These are phyloP conservation scores for Notothenia coriiceps DNA, from an alignment of 2,113 vertebrate genomes.

Conservation along the genomic window DNA sequence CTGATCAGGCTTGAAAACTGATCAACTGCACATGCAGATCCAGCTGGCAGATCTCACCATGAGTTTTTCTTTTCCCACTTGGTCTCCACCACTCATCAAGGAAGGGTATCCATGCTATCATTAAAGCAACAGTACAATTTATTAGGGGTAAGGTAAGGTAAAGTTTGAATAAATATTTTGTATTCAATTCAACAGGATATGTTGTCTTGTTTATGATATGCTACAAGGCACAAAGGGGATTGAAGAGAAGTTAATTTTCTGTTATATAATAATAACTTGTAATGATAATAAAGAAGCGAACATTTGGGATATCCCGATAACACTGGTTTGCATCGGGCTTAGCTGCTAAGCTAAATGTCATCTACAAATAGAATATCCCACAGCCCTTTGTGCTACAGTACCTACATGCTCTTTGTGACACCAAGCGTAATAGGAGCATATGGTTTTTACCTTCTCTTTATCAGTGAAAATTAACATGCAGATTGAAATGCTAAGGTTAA, in stretches of 20 bases:
- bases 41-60: slow-evolving; percentile 19
- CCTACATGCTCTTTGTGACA: slow-evolving; percentile 15
- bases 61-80: slow-evolving; percentile 11
- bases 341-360: slow-evolving; percentile 26
- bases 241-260: not conserved
- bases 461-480: slow-evolving; percentile 44
- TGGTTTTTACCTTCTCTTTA: slow-evolving; percentile 16
- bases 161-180: not conserved
- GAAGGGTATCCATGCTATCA: not conserved
- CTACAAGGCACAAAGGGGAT: not conserved
- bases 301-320: not conserved
- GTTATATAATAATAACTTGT: not conserved
- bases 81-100: slow-evolving; percentile 1
- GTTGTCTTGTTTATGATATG: not conserved
- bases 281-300: not conserved
- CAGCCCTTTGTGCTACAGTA: slow-evolving; percentile 11
- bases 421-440: slow-evolving; percentile 23
- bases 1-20: slow-evolving; percentile 56
- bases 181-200: not conserved
- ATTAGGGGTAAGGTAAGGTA: not conserved
- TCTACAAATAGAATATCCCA: slow-evolving; percentile 23
- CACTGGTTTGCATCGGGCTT: not conserved
- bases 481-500: slow-evolving; percentile 58
- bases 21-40: slow-evolving; percentile 41
- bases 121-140: not conserved